Evolutionary conservation across 2,113 vertebrate species (phyloP), one percentile per base, ranked within the genome.

Genomic region (Peucedramus taeniatus): DNA sequence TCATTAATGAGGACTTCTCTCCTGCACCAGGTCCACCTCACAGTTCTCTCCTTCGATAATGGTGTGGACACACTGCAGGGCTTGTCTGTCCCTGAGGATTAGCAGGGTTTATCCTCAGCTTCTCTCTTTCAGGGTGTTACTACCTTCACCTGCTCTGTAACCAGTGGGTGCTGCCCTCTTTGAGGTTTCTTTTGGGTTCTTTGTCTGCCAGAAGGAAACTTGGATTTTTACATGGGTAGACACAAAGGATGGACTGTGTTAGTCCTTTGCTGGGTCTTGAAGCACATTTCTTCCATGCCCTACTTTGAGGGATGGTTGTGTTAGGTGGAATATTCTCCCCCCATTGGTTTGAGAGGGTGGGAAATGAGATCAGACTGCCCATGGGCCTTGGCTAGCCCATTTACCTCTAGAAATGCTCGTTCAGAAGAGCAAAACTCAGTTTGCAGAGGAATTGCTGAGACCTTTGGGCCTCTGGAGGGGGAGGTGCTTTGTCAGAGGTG

Each of bases 321-420:
- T 45, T n/a, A 12, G 35, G 24, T 26, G 39, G 24, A 27, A 24
- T 82, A 33, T 40, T 70, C 28, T 65, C 30, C 47, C 22, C 23
- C 0, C 0, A 0, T 18, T 50, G 13, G 13, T 15, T 40, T 15
- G 7, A 33, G 63, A 81, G 54, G 33, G n/a, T 85, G 35, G 30
- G 65, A 66, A 47, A 40, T 75, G 44, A 56, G 21, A 44, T 66
- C 10, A 15, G 33, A 19, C 40, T 26, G 35, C 35, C 53, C 10
- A 6, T 45, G 70, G 61, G 66, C 65, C 60, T 91, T 37, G 54
- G 30, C 57, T 78, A 64, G 45, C 50, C 64, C 17, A 10, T 85
- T 63, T 81, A 27, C 17, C 54, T 90, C 44, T 77, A 45, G 53
- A 78, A 96, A 57, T 56, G 40, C 54, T 65, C 15, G 2, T 40